Percentiles rank a stretch among this genome's conserved stretches.
These are phyloP conservation scores for Pomatostomus ruficeps DNA, from an alignment of 2,113 vertebrate species.

Conservation along the genomic window DNA sequence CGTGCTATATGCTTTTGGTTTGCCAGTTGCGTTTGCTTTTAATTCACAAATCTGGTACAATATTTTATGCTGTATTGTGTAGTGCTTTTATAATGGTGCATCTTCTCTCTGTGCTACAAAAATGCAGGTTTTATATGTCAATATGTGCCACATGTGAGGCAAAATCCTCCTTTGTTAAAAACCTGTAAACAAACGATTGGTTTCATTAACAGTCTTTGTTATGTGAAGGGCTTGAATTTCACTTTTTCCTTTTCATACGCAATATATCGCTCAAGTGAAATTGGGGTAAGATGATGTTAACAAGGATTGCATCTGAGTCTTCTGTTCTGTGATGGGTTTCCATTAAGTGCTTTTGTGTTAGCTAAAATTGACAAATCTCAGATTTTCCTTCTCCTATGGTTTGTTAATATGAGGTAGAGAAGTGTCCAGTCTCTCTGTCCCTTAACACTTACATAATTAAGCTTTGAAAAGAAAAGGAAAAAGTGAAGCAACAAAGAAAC, in stretches of 20 bases:
- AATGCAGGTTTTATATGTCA: not conserved
- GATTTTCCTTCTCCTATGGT: not conserved
- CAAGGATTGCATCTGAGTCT: not conserved
- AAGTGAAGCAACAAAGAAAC: slow-evolving; percentile 68
- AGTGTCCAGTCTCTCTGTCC: slow-evolving; percentile 43
- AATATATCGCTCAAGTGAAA: not conserved
- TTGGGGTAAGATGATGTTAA: not conserved
- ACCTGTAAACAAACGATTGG: not conserved
- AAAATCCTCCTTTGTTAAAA: not conserved
- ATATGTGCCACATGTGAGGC: not conserved
- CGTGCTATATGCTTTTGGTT: not conserved
- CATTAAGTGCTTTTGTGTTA: not conserved
- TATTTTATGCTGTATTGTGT: not conserved
- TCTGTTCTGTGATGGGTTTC: not conserved
- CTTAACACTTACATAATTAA: slow-evolving; percentile 63
- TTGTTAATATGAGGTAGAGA: slow-evolving; percentile 62
- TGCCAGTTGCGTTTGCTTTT: not conserved
- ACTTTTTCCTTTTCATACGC: not conserved
- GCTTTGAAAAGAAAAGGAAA: slow-evolving; percentile 70
- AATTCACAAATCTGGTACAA: not conserved
- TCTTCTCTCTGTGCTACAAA: not conserved
- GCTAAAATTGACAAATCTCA: not conserved
- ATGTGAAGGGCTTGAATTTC: not conserved
- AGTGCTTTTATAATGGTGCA: not conserved
- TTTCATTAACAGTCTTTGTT: not conserved